Base-by-base conservation (phyloP, 2,797 vertebrate genomes). In the Nasua narica region DNA sequence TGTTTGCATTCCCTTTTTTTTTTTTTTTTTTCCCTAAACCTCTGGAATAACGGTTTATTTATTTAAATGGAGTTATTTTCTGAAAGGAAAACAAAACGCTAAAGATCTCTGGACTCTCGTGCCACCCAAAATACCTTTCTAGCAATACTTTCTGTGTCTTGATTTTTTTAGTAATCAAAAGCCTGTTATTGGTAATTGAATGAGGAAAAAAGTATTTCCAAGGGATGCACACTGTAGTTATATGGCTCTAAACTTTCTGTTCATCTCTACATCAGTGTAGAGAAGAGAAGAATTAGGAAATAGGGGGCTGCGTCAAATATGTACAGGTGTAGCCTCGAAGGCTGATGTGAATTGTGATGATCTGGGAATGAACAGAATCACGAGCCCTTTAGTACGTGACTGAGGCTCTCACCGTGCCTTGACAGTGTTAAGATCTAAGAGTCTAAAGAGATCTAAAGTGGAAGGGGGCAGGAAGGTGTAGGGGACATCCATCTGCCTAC, bases 21-120 rank as follows among this genome's bases (percentile, higher is more conserved):
- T 87, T 25, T 8, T 70, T 48, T 29, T 27, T 46, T 56, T 37
- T 35, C 32, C 10, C 12, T 15, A 3, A 65, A 27, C 54, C 92
- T 48, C 94, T 67, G 60, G 60, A 86, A 91, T 89, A 86, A 85
- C 74, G 76, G 70, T 29, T 79, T 96, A 70, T 95, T 91, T 97
- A 89, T 90, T 95, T 96, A 87, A 21, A 85, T 35, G 32, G 29
- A 70, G 46, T 96, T 93, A 79, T 56, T 91, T 97, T 97, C 85
- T 90, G 35, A 70, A 97, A 94, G 77, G 67, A 94, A 87, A 96
- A 23, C 10, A 60, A 46, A 70, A 18, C 3, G 13, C 27, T 27
- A 74, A 93, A 97, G 82, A 74, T 18, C 10, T 96, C 89, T 32
- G 37, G 21, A 52, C 54, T 91, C 85, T n/a, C 2, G 9, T 79